phyloP scores from a whole-genome alignment of 2,888 invertebrate genomes.

The Phaedon cochleariae region DNA sequence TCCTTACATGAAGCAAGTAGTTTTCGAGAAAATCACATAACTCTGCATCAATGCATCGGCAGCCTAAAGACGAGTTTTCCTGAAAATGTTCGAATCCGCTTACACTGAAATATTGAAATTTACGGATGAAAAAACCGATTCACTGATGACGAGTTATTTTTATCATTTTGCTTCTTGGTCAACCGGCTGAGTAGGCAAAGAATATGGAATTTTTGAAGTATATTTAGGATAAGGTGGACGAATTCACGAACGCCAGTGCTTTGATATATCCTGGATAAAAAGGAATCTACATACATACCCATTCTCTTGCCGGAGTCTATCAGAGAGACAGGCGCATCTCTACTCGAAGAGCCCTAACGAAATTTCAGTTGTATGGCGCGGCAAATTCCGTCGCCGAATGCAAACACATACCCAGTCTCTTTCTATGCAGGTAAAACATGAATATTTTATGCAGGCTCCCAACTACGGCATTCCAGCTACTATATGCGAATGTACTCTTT shows the following conservation, averaged over 20 bases:
- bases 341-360: conserved; percentile 34
- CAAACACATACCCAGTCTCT: conserved; percentile 36
- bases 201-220: no score
- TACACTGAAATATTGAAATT: no score
- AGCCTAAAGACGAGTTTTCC: no score
- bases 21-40: no score
- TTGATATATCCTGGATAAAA: conserved; percentile 17
- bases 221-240: no score
- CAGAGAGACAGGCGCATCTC: conserved; percentile 24
- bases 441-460: conserved; percentile 46
- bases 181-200: no score
- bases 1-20: no score
- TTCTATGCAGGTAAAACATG: conserved; percentile 45
- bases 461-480: neutral
- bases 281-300: conserved; percentile 34
- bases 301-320: conserved; percentile 37
- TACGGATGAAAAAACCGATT: no score
- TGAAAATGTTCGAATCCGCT: no score
- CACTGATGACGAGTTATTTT: no score
- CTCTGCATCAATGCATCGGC: no score
- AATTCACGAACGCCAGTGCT: conserved; percentile 12
- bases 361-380: conserved; percentile 45
- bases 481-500: conserved; percentile 28
- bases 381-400: conserved; percentile 40
- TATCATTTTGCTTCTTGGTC: no score